phyloP scores from a whole-genome alignment of 2,797 vertebrate species.

The Emydoidea blandingii region DNA sequence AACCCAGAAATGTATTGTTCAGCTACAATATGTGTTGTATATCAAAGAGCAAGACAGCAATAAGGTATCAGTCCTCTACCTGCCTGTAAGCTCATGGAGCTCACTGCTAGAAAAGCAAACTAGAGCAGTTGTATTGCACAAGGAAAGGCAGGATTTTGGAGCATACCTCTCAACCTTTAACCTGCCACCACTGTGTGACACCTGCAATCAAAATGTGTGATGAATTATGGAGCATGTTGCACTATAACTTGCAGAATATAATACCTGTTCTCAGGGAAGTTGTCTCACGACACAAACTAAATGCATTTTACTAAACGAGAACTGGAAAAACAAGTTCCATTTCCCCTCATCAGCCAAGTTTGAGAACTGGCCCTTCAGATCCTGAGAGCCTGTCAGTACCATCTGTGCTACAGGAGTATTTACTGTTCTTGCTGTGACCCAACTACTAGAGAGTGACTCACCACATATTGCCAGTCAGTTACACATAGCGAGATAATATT shows the following conservation, averaged over 20 bases:
- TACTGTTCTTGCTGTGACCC: not conserved
- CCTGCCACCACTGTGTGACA: not conserved
- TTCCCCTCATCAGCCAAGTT: not conserved
- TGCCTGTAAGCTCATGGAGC: not conserved
- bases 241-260: not conserved
- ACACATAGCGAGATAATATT: not conserved
- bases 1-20: not conserved
- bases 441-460: not conserved
- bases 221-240: not conserved
- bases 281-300: not conserved
- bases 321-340: not conserved
- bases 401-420: not conserved
- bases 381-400: not conserved
- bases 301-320: not conserved
- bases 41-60: not conserved
- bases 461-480: not conserved
- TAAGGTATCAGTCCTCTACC: not conserved
- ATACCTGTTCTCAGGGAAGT: not conserved
- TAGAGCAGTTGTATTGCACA: not conserved
- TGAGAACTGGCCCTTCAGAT: not conserved
- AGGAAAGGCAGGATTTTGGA: not conserved
- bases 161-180: not conserved
- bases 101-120: not conserved
- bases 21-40: not conserved
- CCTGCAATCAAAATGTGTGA: not conserved